Evolutionary conservation across 1,140 invertebrate genomes (phyloP).

Genomic region (Lutraria rhynchaena): DNA sequence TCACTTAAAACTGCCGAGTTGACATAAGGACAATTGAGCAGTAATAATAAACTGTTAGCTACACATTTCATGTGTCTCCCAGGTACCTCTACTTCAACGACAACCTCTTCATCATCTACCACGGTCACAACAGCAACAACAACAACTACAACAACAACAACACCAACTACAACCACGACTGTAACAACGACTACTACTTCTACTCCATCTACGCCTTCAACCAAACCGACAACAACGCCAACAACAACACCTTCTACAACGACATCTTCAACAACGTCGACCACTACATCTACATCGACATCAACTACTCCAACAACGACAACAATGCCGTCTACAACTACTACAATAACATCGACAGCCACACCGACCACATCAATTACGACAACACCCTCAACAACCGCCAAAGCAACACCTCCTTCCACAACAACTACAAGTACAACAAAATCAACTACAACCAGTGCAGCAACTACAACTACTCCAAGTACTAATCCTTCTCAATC

Average conservation of each 20-base stretch:
- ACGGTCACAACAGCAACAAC: conserved; percentile 22
- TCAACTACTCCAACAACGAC: neutral
- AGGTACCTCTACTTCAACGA: too few species aligned
- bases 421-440: neutral
- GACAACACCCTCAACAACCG: conserved; percentile 1
- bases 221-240: neutral
- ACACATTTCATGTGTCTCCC: too few species aligned
- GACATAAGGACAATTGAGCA: too few species aligned
- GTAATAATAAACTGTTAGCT: too few species aligned
- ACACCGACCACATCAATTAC: neutral
- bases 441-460: neutral
- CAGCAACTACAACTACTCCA: neutral
- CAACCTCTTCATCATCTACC: neutral
- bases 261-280: neutral
- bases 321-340: neutral
- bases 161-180: neutral
- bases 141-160: neutral
- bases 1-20: too few species aligned
- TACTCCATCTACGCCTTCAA: conserved; percentile 4
- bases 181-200: neutral
- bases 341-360: neutral
- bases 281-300: neutral
- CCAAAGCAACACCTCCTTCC: neutral
- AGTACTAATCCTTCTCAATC: neutral
- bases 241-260: conserved; percentile 6